Conservation (phyloP, 2,797 vertebrate species). For the Micromesistius poutassou region DNA sequence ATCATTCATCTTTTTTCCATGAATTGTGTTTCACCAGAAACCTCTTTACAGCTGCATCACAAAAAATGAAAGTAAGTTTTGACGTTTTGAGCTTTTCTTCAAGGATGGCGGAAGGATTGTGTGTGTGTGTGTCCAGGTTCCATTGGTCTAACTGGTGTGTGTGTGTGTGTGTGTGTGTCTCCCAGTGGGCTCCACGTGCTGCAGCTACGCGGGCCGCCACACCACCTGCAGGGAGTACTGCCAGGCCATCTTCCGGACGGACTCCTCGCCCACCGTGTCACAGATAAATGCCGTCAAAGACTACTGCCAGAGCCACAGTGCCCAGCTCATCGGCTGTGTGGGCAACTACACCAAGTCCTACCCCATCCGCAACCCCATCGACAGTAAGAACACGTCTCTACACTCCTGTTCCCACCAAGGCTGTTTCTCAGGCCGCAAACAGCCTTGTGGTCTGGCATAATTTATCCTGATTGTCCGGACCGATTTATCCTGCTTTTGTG, state of each 20-base stretch:
- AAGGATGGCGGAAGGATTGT: too few species aligned
- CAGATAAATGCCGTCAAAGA: conserved; percentile 94
- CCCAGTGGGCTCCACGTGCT: conserved; percentile 94
- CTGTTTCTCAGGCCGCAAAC: too few species aligned
- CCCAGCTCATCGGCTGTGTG: conserved; percentile 91
- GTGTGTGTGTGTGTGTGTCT: not conserved
- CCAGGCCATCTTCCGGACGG: conserved; percentile 97
- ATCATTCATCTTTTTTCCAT: conserved; percentile 32
- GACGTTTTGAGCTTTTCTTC: not conserved
- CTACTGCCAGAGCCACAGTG: conserved; percentile 89
- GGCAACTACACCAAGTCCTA: conserved; percentile 97
- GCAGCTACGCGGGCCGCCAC: conserved; percentile 92
- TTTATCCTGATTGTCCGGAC: too few species aligned
- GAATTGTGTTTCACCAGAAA: conserved; percentile 76
- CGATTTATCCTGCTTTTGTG: too few species aligned
- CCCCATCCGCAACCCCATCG: conserved; percentile 91
- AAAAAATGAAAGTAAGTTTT: conserved; percentile 98
- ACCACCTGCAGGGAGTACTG: conserved; percentile 96
- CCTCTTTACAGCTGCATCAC: conserved; percentile 97
- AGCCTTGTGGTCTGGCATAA: too few species aligned
- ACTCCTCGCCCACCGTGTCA: conserved; percentile 92
- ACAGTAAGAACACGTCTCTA: too few species aligned
- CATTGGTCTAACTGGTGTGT: not conserved
- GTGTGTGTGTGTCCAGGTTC: not conserved
- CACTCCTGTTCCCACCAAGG: not conserved